phyloP scores from a whole-genome alignment of 2,797 vertebrate genomes.

The Melanotaenia parkinsoni region DNA sequence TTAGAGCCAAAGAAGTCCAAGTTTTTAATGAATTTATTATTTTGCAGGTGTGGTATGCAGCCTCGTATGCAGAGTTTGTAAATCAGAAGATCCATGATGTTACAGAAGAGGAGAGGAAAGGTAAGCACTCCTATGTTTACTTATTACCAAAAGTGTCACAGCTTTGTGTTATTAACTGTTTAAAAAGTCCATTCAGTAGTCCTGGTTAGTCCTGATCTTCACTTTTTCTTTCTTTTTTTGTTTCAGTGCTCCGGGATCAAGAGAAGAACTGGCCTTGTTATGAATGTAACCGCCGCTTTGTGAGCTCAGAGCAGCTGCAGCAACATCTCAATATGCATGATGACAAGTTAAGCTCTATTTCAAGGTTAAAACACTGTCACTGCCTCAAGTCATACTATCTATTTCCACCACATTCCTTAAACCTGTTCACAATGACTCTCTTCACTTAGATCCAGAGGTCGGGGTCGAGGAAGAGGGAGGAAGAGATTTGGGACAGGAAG shows the following conservation, averaged over 20 bases:
- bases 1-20: not conserved
- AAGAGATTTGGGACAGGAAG: constrained; percentile 92
- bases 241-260: constrained; percentile 92
- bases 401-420: not conserved
- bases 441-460: constrained; percentile 87
- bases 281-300: constrained; percentile 95
- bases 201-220: not conserved
- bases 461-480: constrained; percentile 91
- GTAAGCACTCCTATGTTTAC: constrained; percentile 65
- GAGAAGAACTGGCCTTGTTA: constrained; percentile 99
- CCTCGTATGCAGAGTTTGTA: constrained; percentile 95
- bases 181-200: not conserved
- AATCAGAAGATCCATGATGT: constrained; percentile 96
- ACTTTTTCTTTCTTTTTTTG: not conserved
- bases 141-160: not conserved
- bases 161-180: not conserved
- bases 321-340: constrained; percentile 98
- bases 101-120: constrained; percentile 97
- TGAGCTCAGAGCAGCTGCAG: constrained; percentile 97
- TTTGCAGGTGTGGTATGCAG: constrained; percentile 92
- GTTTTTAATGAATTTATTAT: not conserved
- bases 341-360: constrained; percentile 92
- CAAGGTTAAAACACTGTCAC: constrained; percentile 80
- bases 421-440: not conserved
- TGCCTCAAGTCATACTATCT: too few species aligned